Evolutionary conservation across 2,113 vertebrate genomes (phyloP).

Genomic region (Cavia aperea): DNA sequence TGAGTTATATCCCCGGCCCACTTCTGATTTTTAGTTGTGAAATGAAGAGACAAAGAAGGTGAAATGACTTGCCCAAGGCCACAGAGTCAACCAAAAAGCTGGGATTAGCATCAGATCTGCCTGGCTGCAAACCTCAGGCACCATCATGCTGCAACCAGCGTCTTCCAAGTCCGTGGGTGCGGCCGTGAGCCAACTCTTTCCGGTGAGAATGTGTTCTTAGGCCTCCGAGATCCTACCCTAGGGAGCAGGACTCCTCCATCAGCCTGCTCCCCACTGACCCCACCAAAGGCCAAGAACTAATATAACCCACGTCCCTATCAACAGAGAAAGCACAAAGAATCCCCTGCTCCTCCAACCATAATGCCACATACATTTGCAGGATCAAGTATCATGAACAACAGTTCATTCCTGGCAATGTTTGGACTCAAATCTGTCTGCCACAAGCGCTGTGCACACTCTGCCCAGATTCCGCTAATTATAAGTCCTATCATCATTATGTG

Average conservation of each 20-base stretch:
- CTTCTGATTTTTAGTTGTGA: neutral
- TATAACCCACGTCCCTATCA: neutral
- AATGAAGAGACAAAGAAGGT: slow-evolving; percentile 2
- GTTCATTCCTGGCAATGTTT: neutral
- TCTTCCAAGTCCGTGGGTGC: neutral
- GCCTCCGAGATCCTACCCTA: neutral
- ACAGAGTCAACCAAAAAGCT: neutral
- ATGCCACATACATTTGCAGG: neutral
- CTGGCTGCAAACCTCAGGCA: neutral
- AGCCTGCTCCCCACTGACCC: neutral
- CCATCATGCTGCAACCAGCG: neutral
- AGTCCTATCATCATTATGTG: neutral
- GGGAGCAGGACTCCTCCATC: neutral
- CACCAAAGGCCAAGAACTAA: neutral
- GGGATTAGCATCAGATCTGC: neutral
- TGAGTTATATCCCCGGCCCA: no score
- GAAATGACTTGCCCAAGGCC: neutral
- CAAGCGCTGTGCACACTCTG: neutral
- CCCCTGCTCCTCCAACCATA: neutral
- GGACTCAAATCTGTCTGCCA: neutral
- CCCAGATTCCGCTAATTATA: neutral
- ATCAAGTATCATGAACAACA: neutral
- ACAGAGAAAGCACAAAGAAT: neutral
- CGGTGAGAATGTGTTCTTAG: neutral
- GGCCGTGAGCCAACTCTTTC: neutral